Conservation (phyloP, 2,113 vertebrate species). For the Onychostruthus taczanowskii region DNA sequence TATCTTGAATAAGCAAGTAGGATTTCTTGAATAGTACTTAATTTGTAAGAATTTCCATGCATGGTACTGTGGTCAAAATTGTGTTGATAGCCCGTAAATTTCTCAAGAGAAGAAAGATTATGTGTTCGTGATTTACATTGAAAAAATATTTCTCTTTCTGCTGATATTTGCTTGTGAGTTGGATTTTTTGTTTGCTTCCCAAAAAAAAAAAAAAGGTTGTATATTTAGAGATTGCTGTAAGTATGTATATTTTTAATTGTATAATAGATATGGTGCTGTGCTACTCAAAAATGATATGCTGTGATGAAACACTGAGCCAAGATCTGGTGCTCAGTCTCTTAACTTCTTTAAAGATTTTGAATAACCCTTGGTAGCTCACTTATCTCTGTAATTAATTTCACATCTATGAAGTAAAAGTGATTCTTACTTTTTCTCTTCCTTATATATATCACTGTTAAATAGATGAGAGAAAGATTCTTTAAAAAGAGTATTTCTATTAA, state of each 20-base stretch:
- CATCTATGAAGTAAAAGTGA: neutral
- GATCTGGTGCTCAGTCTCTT: neutral
- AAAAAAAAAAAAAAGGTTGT: neutral
- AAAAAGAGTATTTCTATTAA: neutral
- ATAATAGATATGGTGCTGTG: neutral
- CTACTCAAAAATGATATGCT: neutral
- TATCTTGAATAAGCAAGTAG: neutral
- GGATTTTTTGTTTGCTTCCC: neutral
- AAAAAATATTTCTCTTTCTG: neutral
- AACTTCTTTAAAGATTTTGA: neutral
- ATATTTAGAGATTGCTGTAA: neutral
- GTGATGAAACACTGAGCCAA: neutral
- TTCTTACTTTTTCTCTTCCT: neutral
- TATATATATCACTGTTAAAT: neutral
- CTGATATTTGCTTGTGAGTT: neutral
- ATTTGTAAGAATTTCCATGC: neutral
- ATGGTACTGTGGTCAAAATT: neutral
- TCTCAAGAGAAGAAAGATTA: neutral
- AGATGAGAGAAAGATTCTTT: neutral
- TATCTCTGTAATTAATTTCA: slow-evolving; percentile 46
- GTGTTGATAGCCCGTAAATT: neutral
- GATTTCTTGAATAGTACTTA: neutral
- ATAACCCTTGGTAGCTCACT: slow-evolving; percentile 5
- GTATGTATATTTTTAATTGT: neutral
- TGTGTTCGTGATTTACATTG: neutral